These are phyloP conservation scores for Drosophila barbarae DNA, from an alignment of 2,888 invertebrate genomes.

Conservation along the genomic window DNA sequence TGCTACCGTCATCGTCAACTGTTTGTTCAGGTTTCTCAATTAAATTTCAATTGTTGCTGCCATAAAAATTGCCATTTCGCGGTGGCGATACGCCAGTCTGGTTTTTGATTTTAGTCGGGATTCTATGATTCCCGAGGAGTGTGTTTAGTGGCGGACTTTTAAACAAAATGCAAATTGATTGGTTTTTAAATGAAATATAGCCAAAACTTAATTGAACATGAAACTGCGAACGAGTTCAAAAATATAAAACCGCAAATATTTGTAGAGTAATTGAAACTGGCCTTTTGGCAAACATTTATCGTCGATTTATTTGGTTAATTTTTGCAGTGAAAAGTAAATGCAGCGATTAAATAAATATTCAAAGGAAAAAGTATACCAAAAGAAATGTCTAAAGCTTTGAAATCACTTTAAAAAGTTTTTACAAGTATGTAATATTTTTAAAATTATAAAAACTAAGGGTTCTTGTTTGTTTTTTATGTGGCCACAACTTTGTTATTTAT, in stretches of 20 bases:
- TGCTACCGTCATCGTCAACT: not conserved
- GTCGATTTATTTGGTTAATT: not conserved
- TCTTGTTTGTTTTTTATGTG: too few relatives aligned
- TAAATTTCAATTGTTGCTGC: conserved; percentile 67
- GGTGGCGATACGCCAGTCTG: conserved; percentile 14
- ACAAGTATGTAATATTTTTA: not conserved
- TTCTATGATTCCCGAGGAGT: not conserved
- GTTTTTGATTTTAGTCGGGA: conserved; percentile 12
- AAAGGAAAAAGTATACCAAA: not conserved
- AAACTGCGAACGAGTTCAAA: conserved; percentile 4
- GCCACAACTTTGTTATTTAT: not conserved
- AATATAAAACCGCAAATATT: conserved; percentile 15
- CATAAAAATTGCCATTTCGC: conserved; percentile 59
- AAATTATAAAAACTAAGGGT: too few relatives aligned
- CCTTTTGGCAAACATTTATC: not conserved
- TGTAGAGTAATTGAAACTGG: conserved; percentile 8
- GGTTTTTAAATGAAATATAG: conserved; percentile 47
- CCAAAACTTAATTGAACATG: conserved; percentile 62
- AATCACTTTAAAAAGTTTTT: not conserved
- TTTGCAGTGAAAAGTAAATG: not conserved
- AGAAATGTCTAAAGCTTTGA: not conserved
- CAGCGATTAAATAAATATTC: not conserved
- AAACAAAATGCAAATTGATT: conserved; percentile 43
- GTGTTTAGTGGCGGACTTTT: conserved; percentile 1
- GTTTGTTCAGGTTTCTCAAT: conserved; percentile 56